These are phyloP conservation scores for Heteropelma amictum DNA, from an alignment of 2,888 invertebrate genomes.

Conservation along the genomic window DNA sequence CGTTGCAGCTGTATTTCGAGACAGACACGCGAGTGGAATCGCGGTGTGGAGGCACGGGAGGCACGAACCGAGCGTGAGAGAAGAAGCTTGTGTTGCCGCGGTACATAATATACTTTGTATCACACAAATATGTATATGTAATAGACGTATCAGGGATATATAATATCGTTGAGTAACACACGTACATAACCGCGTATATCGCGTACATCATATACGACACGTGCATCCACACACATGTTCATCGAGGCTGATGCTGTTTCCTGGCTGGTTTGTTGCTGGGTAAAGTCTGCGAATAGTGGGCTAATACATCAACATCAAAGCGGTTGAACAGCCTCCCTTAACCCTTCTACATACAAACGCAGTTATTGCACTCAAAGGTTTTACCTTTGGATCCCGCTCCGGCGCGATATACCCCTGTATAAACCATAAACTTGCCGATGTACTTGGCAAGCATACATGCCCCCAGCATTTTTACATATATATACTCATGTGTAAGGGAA, in stretches of 20 bases:
- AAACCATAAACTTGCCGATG: background rate
- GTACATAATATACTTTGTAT: constrained; percentile 11
- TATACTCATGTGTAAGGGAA: background rate
- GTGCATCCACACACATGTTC: constrained; percentile 16
- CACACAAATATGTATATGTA: background rate
- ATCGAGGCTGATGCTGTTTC: constrained; percentile 23
- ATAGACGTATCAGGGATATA: constrained; percentile 8
- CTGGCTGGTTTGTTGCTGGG: constrained; percentile 44
- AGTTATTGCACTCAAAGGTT: constrained; percentile 73
- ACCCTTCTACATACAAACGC: constrained; percentile 55
- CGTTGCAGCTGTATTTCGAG: constrained; percentile 15
- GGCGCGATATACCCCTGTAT: constrained; percentile 31
- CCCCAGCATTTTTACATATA: no score
- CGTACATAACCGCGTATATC: constrained; percentile 12
- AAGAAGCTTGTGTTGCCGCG: constrained; percentile 13
- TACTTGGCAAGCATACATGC: no score
- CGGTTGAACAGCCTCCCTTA: constrained; percentile 50
- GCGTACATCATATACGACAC: constrained; percentile 4
- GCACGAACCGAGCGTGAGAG: background rate
- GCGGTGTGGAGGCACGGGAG: background rate
- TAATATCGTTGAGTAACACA: constrained; percentile 16
- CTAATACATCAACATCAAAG: constrained; percentile 77
- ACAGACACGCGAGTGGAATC: constrained; percentile 17
- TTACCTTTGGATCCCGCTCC: constrained; percentile 53
- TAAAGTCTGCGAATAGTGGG: constrained; percentile 62